Percentiles rank a stretch among this genome's conserved stretches.
phyloP scores from a whole-genome alignment of 2,113 vertebrate genomes.

The Rhineura floridana region DNA sequence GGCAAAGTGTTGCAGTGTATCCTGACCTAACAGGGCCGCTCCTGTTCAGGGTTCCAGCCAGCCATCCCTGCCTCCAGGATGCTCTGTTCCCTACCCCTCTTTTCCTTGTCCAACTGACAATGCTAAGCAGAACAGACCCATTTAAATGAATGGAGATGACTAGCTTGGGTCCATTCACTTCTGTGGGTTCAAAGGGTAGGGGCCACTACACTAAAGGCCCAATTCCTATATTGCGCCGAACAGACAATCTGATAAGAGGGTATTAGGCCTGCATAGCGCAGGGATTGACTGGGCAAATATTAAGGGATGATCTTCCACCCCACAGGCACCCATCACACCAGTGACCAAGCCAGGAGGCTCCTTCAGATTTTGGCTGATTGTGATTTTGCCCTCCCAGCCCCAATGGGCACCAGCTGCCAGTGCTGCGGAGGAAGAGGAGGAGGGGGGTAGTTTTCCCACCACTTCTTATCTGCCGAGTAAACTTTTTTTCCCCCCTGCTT shows the following conservation, averaged over 20 bases:
- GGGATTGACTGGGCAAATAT: no score
- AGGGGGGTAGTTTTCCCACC: neutral
- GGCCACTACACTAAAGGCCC: no score
- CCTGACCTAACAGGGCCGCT: neutral
- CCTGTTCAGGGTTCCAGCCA: neutral
- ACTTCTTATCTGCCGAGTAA: rapidly evolving
- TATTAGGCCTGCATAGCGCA: no score
- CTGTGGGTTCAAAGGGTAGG: no score
- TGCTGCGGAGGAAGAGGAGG: rapidly evolving
- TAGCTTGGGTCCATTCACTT: no score
- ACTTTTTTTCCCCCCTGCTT: rapidly evolving
- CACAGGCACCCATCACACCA: neutral
- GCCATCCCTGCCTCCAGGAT: neutral
- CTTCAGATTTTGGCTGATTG: neutral
- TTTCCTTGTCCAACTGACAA: no score
- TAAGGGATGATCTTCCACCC: no score
- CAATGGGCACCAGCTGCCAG: rapidly evolving
- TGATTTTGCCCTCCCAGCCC: neutral
- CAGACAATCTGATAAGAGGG: no score
- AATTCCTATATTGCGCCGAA: no score
- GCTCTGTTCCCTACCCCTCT: neutral
- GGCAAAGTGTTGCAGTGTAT: neutral
- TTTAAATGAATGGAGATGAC: no score
- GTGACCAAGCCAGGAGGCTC: neutral
- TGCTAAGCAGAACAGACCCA: no score